Evolutionary conservation across 2,113 vertebrate genomes (phyloP).

Genomic region (Gorilla gorilla): DNA sequence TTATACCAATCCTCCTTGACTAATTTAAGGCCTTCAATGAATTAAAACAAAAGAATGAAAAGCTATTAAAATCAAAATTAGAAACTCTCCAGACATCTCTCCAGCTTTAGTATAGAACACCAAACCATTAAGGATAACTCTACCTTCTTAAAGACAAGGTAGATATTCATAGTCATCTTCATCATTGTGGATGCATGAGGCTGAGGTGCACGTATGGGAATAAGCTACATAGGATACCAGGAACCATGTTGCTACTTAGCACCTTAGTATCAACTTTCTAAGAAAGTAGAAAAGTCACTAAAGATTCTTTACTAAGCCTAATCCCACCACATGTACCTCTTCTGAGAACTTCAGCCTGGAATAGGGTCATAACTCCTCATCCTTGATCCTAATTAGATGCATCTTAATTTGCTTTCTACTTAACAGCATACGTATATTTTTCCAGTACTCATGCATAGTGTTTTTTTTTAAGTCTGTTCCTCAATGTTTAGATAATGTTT

Average conservation of each 20-base stretch:
- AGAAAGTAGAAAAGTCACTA: not conserved
- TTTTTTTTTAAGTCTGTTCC: not conserved
- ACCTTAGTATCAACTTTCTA: not conserved
- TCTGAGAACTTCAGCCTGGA: not conserved
- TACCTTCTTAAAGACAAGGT: not conserved
- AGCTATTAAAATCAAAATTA: not conserved
- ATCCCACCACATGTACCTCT: too few species aligned
- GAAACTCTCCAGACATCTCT: not conserved
- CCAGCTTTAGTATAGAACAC: not conserved
- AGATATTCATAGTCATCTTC: not conserved
- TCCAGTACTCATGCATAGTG: not conserved
- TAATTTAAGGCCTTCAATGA: not conserved
- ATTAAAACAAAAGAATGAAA: not conserved
- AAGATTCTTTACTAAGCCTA: not conserved
- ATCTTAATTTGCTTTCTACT: not conserved
- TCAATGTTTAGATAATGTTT: not conserved
- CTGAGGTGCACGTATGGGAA: not conserved
- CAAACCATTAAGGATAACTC: not conserved
- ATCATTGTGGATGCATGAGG: not conserved
- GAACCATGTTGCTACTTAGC: not conserved
- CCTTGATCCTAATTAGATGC: not conserved
- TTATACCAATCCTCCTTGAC: not conserved
- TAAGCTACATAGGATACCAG: not conserved
- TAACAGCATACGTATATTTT: not conserved
- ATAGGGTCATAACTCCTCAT: not conserved